A percentile compares a stretch with the other conserved stretches of the same genome.
Conservation (phyloP, 2,797 vertebrate genomes). For the Poecilia picta region DNA sequence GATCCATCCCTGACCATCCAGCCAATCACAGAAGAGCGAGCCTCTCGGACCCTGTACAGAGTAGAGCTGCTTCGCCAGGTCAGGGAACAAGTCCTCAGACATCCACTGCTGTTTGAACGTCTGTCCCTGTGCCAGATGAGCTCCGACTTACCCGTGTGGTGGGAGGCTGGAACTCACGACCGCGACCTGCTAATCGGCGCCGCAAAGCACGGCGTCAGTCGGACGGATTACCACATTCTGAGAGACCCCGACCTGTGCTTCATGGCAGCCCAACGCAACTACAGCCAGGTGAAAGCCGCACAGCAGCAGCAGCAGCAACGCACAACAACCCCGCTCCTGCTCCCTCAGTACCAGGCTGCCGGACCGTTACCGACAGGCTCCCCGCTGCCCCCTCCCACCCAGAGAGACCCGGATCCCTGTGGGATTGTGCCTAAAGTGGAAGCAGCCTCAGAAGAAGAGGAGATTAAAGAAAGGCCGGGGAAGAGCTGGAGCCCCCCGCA, state of each 20-base stretch:
- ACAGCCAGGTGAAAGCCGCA: constrained; percentile 91
- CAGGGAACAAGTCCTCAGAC: constrained; percentile 95
- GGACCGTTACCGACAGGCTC: constrained; percentile 56
- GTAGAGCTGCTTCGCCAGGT: constrained; percentile 96
- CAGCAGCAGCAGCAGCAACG: constrained; percentile 79
- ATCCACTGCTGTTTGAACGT: constrained; percentile 89
- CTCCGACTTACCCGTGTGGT: constrained; percentile 95
- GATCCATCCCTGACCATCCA: constrained; percentile 94
- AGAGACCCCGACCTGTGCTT: constrained; percentile 97
- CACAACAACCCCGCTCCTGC: constrained; percentile 69
- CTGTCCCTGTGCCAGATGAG: constrained; percentile 92
- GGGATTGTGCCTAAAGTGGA: constrained; percentile 86
- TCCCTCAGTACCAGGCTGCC: constrained; percentile 78
- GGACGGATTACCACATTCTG: constrained; percentile 98
- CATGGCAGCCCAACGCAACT: constrained; percentile 92
- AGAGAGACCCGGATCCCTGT: constrained; percentile 77
- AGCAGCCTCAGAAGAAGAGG: constrained; percentile 79
- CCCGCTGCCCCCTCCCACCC: constrained; percentile 59
- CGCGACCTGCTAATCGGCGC: constrained; percentile 96
- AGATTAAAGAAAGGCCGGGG: constrained; percentile 69
- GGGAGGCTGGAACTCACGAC: constrained; percentile 94
- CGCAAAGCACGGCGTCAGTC: constrained; percentile 97
- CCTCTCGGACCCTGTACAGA: constrained; percentile 95
- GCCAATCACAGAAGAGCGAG: constrained; percentile 97
- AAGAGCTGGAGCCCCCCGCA: constrained; percentile 82